Conservation (phyloP, 1,140 invertebrate species). For the Dendroctonus ponderosae region DNA sequence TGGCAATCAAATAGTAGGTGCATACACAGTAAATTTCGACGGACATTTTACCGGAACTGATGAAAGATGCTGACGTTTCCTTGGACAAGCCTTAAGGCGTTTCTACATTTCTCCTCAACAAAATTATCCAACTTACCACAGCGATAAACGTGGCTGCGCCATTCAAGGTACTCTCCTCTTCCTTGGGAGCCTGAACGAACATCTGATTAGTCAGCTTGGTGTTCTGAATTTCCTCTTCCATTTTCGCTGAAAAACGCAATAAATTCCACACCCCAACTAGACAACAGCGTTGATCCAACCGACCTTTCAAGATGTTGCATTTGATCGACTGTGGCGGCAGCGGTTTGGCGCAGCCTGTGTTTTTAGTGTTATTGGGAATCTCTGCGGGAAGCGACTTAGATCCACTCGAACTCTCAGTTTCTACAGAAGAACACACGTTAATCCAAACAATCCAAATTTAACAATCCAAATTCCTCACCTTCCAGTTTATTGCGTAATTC, state of each 20-base stretch:
- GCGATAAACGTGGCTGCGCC: constrained; percentile 68
- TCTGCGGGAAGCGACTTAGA: constrained; percentile 56
- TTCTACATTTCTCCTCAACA: too few species aligned
- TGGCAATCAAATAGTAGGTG: constrained; percentile 24
- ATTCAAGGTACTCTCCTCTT: constrained; percentile 54
- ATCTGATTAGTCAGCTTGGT: constrained; percentile 58
- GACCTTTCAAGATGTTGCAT: constrained; percentile 92
- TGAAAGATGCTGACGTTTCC: background rate
- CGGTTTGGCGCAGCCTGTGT: constrained; percentile 59
- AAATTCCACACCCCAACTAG: constrained; percentile 2
- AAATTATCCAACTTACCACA: constrained; percentile 60
- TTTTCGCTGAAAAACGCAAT: constrained; percentile 51
- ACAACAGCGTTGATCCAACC: constrained; percentile 40
- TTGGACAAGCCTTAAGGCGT: too few species aligned
- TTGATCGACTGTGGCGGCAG: constrained; percentile 87
- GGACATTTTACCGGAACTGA: background rate
- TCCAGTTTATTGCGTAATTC: constrained; percentile 48
- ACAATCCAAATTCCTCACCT: constrained; percentile 29
- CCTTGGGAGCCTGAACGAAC: constrained; percentile 55
- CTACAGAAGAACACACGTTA: constrained; percentile 12
- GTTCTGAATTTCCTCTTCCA: constrained; percentile 58
- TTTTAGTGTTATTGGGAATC: constrained; percentile 67
- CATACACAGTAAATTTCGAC: constrained; percentile 20
- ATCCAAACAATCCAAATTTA: too few species aligned
- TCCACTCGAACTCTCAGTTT: constrained; percentile 55